Evolutionary conservation across 2,888 invertebrate species (phyloP).

Genomic region (Allophyes oxyacanthae): DNA sequence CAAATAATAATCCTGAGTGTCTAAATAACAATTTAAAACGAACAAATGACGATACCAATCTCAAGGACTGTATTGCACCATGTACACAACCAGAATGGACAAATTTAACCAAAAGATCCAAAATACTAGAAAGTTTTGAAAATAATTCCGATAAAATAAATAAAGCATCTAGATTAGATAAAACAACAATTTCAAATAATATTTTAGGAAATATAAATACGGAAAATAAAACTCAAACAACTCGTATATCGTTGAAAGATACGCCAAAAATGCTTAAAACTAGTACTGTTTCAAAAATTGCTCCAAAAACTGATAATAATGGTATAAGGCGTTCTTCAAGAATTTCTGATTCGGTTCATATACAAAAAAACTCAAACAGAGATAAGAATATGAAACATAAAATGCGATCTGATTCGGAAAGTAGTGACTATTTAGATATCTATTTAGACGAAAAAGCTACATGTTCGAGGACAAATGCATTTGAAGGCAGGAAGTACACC

Average conservation of each 20-base stretch:
- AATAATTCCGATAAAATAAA: conserved; percentile 16
- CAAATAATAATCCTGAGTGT: conserved; percentile 11
- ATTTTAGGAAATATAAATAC: conserved; percentile 3
- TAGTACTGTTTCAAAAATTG: conserved; percentile 4
- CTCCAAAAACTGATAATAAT: background rate
- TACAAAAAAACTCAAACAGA: background rate
- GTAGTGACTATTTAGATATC: conserved; percentile 22
- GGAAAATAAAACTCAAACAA: conserved; percentile 12
- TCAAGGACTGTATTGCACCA: conserved; percentile 1
- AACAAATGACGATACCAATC: conserved; percentile 1
- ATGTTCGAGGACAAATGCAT: conserved; percentile 71
- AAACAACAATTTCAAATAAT: conserved; percentile 1
- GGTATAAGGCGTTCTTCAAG: conserved; percentile 26
- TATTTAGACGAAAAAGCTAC: conserved; percentile 8
- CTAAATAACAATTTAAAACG: conserved; percentile 12
- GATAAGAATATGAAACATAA: conserved; percentile 4
- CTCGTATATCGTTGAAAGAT: conserved; percentile 1
- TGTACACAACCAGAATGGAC: conserved; percentile 1
- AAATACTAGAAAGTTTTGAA: conserved; percentile 2
- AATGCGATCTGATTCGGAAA: conserved; percentile 21
- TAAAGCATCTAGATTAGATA: conserved; percentile 9
- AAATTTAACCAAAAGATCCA: conserved; percentile 15
- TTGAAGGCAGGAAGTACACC: conserved; percentile 69
- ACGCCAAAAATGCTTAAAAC: background rate
- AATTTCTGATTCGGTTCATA: conserved; percentile 3